Evolutionary conservation across 2,888 invertebrate species (phyloP), one percentile per base, ranked within the genome.

Genomic region (Oscheius sp.): DNA sequence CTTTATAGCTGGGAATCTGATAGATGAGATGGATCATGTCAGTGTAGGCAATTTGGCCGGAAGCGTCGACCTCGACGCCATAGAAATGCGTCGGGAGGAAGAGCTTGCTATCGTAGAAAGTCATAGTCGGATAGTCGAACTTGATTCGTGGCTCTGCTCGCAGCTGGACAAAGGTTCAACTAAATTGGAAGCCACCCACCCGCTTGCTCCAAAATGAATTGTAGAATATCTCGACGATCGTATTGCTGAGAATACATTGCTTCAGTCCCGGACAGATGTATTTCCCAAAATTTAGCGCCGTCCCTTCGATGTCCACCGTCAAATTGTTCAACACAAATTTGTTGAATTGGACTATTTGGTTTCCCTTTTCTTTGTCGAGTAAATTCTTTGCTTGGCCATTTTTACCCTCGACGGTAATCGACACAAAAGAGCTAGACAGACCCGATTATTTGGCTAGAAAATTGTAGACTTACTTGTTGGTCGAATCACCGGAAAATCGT

Each of bases 31-130:
- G 87, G 29, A 88, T 77, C 83, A 86, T 86, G 49, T 86, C 84
- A n/a, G 86, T 74, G 45, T 73, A 73, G 23, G 78, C 56, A 46
- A 87, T 82, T 2, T 79, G 77, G 1, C 84, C 76, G 7, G 76
- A 74, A 1, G 75, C 75, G 16, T 78, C 81, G 9, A 80, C 43
- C 52, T 77, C 73, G 12, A 88, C 87, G 12, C 88, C 88, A 53
- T 88, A 88, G 59, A 88, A 83, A 74, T 87, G 86, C 16, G 85
- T 85, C 12, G 88, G 86, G n/a, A 88, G 75, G 75, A 88, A 88
- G 74, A 88, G 82, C 64, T 85, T 86, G 58, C 81, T 84, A 43
- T 87, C 86, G 80, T 83, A 88, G 53, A 87, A 86, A 58, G 86
- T 84, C 83, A 88, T 83, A 7, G 85, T 84, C 0, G 88, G 88